Evolutionary conservation across 2,113 vertebrate genomes (phyloP).

Genomic region (Solea solea): DNA sequence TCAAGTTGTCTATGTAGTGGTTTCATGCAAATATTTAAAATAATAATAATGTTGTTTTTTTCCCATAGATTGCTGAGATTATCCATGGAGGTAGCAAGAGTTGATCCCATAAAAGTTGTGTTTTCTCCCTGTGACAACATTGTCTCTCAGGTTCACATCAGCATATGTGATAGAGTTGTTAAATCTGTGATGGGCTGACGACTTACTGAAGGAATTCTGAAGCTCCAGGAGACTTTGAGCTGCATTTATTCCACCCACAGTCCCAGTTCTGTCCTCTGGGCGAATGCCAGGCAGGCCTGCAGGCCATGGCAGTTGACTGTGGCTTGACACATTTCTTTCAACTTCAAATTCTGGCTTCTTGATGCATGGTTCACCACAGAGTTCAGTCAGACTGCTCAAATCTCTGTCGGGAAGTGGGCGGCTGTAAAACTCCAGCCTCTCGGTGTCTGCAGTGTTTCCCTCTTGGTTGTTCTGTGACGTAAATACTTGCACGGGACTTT

Average conservation of each 20-base stretch:
- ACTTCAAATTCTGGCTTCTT: constrained; percentile 26
- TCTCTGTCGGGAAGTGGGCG: constrained; percentile 3
- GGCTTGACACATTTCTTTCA: constrained; percentile 29
- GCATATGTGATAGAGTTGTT: constrained; percentile 61
- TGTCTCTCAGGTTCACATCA: constrained; percentile 82
- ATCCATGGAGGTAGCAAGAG: constrained; percentile 81
- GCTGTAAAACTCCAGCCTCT: background rate
- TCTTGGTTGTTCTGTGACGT: constrained; percentile 30
- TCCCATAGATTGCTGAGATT: background rate
- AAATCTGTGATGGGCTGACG: constrained; percentile 72
- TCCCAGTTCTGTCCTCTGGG: background rate
- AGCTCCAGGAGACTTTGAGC: constrained; percentile 71
- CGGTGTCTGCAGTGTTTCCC: constrained; percentile 10
- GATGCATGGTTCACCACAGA: constrained; percentile 52
- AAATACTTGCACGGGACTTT: constrained; percentile 16
- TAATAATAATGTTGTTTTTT: too few species aligned
- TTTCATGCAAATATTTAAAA: too few species aligned
- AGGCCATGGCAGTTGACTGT: constrained; percentile 3
- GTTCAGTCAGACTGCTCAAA: background rate
- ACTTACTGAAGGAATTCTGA: constrained; percentile 81
- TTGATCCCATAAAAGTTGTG: constrained; percentile 83
- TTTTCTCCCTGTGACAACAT: constrained; percentile 72
- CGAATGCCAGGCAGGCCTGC: constrained; percentile 29
- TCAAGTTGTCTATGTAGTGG: too few species aligned
- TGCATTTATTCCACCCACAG: background rate